These are phyloP conservation scores for Hypomecis punctinalis DNA, from an alignment of 2,888 invertebrate species.

Conservation along the genomic window DNA sequence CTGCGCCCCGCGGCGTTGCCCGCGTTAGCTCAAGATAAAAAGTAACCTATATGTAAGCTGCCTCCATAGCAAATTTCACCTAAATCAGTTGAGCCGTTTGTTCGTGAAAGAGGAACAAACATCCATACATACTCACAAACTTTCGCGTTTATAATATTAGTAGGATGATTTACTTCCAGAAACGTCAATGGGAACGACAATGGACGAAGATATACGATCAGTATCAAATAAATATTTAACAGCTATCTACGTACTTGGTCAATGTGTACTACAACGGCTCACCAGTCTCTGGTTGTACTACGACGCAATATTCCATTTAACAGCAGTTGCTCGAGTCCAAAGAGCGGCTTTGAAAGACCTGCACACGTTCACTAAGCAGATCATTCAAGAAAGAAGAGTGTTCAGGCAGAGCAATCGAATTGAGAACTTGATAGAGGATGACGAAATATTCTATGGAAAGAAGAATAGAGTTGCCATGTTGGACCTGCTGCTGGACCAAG, in stretches of 20 bases:
- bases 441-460: conserved; percentile 56
- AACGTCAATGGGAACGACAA: conserved; percentile 84
- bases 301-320: conserved; percentile 25
- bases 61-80: no score
- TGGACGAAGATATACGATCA: conserved; percentile 61
- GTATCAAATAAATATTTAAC: conserved; percentile 71
- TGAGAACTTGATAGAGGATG: conserved; percentile 28
- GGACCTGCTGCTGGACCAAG: conserved; percentile 86
- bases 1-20: no score
- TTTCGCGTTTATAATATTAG: no score
- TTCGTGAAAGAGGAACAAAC: no score
- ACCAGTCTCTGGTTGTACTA: conserved; percentile 42
- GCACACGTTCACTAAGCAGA: conserved; percentile 79
- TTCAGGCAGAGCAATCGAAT: conserved; percentile 40
- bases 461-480: conserved; percentile 85
- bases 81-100: no score
- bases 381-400: conserved; percentile 70
- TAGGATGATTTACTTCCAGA: conserved; percentile 36
- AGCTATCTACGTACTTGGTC: conserved; percentile 40
- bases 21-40: no score
- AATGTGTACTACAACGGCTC: conserved; percentile 39
- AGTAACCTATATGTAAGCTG: no score
- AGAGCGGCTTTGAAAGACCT: conserved; percentile 65
- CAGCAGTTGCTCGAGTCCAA: conserved; percentile 29
- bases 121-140: no score